Base-by-base conservation (phyloP, 2,797 vertebrate genomes). In the Enteromius fasciolatus region DNA sequence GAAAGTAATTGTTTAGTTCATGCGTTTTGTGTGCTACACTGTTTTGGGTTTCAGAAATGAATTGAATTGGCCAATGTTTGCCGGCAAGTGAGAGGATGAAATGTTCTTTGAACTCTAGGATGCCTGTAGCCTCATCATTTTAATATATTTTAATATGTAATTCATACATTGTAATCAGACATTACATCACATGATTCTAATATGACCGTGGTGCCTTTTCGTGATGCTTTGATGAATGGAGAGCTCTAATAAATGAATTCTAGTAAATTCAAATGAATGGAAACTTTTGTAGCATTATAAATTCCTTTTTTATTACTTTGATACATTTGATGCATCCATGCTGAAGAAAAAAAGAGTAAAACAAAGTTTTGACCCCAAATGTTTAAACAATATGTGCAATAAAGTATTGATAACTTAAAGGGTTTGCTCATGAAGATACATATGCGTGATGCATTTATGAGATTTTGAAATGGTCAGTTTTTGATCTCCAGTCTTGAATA, bases 1-100 rank as follows among this genome's bases (percentile, higher is more conserved):
- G 48, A 81, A 63, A 70, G 11, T 61, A 48, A 74, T 79, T 83
- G 81, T 85, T 81, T 73, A 48, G 39, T 70, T 9, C n/a, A 50
- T 39, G 44, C 8, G 1, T 48, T 48, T 33, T 8, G 14, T 70
- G 57, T 46, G 66, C 14, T 79, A 46, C 33, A 7, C 23, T 66
- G 33, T 73, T 73, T 52, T 23, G 44, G 44, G 1, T 80, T 70
- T 57, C 2, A 3, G 11, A 57, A 57, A 12, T 54, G 5, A 39
- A 46, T 23, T 48, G 36, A 46, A 72, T 46, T 25, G 14, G 18
- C 1, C 12, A 73, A 48, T 28, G 36, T 76, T 54, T 44, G 17
- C 54, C 9, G 7, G 39, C 23, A 44, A 76, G 1, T 3, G 2
- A 18, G 23, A 28, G 28, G 15, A 59, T 41, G 33, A 23, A 41